Conservation (phyloP, 2,113 vertebrate genomes). For the Rissa tridactyla region DNA sequence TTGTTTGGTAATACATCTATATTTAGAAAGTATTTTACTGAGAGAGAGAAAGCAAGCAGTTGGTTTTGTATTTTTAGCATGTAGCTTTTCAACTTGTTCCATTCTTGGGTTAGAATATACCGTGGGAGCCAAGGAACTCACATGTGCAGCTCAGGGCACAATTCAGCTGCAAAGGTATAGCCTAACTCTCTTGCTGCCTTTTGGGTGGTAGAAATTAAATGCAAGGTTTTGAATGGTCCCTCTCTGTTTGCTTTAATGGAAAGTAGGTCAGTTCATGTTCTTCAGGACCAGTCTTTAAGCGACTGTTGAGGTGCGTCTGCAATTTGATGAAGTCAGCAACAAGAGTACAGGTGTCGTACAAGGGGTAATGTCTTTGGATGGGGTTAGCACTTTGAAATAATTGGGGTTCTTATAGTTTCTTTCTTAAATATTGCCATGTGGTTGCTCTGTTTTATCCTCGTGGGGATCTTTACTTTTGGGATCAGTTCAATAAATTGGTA, state of each 20-base stretch:
- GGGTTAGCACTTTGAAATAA: not conserved
- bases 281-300: not conserved
- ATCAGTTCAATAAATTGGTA: not conserved
- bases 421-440: not conserved
- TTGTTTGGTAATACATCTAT: not conserved
- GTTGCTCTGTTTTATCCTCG: not conserved
- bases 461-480: not conserved
- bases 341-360: not conserved
- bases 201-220: not conserved
- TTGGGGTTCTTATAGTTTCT: not conserved
- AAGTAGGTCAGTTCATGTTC: not conserved
- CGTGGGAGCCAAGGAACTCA: not conserved
- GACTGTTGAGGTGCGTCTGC: not conserved
- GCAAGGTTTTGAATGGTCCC: not conserved
- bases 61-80: not conserved
- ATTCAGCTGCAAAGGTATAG: not conserved
- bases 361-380: not conserved
- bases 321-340: not conserved
- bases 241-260: not conserved
- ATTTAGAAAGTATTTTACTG: not conserved
- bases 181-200: not conserved
- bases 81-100: not conserved
- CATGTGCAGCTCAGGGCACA: not conserved
- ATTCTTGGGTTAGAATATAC: not conserved
- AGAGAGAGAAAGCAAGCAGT: not conserved